These are phyloP conservation scores for Dasyornis broadbenti DNA, from an alignment of 2,113 vertebrate species.

Conservation along the genomic window DNA sequence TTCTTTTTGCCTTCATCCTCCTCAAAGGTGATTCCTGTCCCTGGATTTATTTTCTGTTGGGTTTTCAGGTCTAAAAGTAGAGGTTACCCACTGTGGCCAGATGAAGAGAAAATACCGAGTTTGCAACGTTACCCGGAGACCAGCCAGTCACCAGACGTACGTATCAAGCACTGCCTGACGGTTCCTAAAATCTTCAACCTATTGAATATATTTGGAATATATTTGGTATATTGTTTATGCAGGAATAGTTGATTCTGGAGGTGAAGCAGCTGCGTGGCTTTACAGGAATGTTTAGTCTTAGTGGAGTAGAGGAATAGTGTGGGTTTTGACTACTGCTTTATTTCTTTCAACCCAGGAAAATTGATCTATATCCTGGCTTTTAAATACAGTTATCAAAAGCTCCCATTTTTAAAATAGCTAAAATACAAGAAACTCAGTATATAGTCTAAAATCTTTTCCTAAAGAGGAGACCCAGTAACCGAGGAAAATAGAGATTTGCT, in stretches of 20 bases:
- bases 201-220: background rate
- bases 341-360: background rate
- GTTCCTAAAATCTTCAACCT: background rate
- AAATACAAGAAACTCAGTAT: background rate
- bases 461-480: background rate
- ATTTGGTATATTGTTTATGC: background rate
- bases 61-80: slow-evolving; percentile 90
- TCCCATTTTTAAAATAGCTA: background rate
- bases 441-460: background rate
- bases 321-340: background rate
- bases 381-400: background rate
- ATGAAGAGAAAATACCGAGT: slow-evolving; percentile 99
- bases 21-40: background rate
- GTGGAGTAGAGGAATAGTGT: background rate
- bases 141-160: slow-evolving; percentile 98
- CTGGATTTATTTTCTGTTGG: slow-evolving; percentile 4
- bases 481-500: background rate
- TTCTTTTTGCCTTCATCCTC: background rate
- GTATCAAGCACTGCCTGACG: slow-evolving; percentile 9
- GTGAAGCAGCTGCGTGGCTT: background rate
- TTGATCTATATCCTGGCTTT: background rate
- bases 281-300: background rate
- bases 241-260: background rate
- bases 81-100: slow-evolving; percentile 97
- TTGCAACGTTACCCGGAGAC: slow-evolving; percentile 94